Conservation (phyloP, 2,113 vertebrate species). For the Gymnorhina tibicen region DNA sequence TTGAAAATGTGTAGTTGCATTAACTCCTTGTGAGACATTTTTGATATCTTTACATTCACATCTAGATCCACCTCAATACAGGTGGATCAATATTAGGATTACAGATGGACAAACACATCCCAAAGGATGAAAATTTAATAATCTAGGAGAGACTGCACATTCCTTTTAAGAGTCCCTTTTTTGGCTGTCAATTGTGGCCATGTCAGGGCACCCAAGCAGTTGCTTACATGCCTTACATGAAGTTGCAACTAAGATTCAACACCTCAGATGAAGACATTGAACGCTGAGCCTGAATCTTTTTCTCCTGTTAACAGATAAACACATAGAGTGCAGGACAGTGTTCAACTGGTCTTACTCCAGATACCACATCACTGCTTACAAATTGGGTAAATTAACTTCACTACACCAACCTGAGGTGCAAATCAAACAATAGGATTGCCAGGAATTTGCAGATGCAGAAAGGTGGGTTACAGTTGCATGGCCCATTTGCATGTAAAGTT, state of each 20-base stretch:
- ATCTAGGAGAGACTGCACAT: background rate
- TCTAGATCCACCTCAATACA: background rate
- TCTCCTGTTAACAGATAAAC: background rate
- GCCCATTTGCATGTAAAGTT: background rate
- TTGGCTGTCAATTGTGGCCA: background rate
- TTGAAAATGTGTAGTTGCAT: background rate
- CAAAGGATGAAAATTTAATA: background rate
- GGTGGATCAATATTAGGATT: background rate
- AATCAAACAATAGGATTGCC: background rate
- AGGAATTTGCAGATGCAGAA: background rate
- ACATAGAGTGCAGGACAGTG: rapidly evolving
- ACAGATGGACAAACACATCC: background rate
- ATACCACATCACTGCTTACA: background rate
- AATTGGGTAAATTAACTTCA: background rate
- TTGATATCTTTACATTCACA: background rate
- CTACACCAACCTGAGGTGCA: background rate
- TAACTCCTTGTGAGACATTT: background rate
- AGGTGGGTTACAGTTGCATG: background rate
- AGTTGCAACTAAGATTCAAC: background rate
- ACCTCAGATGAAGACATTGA: background rate
- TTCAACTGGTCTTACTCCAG: background rate
- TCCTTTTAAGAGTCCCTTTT: background rate
- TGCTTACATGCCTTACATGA: background rate
- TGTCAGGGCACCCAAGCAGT: background rate
- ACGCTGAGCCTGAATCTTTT: background rate